phyloP scores from a whole-genome alignment of 2,888 invertebrate species.

The Prenolepis imparis region DNA sequence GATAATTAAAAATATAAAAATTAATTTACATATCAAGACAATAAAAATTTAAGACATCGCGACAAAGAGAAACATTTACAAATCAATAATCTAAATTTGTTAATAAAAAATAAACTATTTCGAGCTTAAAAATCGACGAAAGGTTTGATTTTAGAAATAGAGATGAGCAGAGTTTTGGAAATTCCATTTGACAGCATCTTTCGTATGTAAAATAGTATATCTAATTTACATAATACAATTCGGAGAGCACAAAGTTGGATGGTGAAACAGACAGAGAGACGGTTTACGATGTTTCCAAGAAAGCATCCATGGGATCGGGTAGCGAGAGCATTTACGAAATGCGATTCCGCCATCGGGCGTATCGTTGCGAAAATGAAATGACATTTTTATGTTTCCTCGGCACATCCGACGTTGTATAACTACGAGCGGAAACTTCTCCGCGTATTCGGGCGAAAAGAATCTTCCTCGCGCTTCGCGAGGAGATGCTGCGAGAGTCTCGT shows the following conservation, averaged over 20 bases:
- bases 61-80: background rate
- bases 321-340: constrained; percentile 28
- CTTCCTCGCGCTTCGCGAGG: too few relatives aligned
- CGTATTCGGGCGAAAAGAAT: background rate
- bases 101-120: background rate
- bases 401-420: background rate
- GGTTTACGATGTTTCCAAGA: constrained; percentile 28
- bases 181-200: constrained; percentile 2
- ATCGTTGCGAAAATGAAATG: constrained; percentile 14
- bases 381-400: constrained; percentile 27
- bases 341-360: constrained; percentile 16
- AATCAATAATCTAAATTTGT: background rate
- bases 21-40: background rate
- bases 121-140: background rate
- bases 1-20: background rate
- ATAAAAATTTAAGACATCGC: background rate
- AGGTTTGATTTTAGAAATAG: background rate
- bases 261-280: background rate
- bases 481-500: background rate
- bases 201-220: background rate
- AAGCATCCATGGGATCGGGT: constrained; percentile 6
- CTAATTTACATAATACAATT: constrained; percentile 15
- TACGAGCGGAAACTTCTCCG: background rate
- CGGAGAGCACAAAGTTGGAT: background rate
- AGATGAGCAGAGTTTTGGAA: background rate